Conservation (phyloP, 2,888 invertebrate genomes). For the Pseudococcus viburni region DNA sequence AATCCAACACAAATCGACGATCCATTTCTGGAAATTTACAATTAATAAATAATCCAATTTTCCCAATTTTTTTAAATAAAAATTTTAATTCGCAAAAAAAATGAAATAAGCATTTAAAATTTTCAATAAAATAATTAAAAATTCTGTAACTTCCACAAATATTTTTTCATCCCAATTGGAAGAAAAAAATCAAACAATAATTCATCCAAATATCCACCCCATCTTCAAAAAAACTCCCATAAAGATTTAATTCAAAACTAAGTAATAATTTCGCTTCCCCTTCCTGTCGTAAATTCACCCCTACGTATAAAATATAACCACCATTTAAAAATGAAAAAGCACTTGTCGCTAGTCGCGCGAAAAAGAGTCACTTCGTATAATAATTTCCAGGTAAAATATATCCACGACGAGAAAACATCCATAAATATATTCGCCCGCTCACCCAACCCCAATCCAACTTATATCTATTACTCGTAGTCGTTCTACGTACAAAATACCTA, state of each 20-base stretch:
- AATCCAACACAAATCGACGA: no score
- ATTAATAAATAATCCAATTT: no score
- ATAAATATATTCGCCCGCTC: slow-evolving; percentile 21
- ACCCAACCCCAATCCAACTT: neutral
- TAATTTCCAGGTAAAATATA: slow-evolving; percentile 25
- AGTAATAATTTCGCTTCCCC: slow-evolving; percentile 36
- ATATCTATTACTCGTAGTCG: neutral
- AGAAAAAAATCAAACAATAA: neutral
- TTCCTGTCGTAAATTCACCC: neutral
- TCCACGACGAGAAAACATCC: slow-evolving; percentile 26
- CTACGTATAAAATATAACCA: neutral
- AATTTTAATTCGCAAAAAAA: neutral
- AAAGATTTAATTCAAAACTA: neutral
- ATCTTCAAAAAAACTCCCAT: neutral
- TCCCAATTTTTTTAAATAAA: neutral
- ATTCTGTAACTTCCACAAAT: neutral
- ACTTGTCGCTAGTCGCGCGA: neutral
- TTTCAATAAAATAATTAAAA: neutral
- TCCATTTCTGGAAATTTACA: no score
- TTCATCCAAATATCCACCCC: neutral
- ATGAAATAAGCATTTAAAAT: neutral
- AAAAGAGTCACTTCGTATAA: slow-evolving; percentile 18
- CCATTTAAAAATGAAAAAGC: slow-evolving; percentile 35
- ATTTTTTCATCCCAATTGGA: no score
- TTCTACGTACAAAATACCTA: neutral